Percentiles rank a stretch among this genome's conserved stretches.
phyloP scores from a whole-genome alignment of 2,113 vertebrate genomes.

The Maccullochella peelii region DNA sequence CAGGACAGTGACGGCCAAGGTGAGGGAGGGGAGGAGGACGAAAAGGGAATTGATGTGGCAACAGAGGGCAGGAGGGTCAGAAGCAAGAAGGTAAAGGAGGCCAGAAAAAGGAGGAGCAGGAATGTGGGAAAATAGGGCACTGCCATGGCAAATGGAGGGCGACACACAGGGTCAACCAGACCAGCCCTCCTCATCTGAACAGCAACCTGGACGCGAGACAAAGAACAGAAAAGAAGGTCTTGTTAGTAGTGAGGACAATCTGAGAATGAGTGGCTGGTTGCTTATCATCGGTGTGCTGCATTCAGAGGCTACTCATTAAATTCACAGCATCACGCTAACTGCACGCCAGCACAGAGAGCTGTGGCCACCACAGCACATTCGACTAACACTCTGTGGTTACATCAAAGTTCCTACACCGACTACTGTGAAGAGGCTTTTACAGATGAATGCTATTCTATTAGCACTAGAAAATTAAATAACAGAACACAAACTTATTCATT shows the following conservation, averaged over 20 bases:
- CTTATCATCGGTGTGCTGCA: conserved; percentile 39
- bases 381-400: conserved; percentile 6
- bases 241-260: conserved; percentile 29
- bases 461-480: neutral
- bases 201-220: conserved; percentile 58
- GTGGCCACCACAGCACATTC: neutral
- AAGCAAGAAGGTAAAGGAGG: conserved; percentile 59
- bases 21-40: conserved; percentile 12
- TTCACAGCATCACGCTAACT: conserved; percentile 35
- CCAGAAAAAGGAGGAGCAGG: conserved; percentile 64
- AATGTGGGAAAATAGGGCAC: conserved; percentile 56
- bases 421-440: neutral
- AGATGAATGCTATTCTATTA: neutral
- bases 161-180: conserved; percentile 42
- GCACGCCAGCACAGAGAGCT: neutral
- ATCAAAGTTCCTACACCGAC: neutral
- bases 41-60: conserved; percentile 25
- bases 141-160: conserved; percentile 78
- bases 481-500: neutral
- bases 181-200: conserved; percentile 78
- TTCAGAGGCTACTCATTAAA: conserved; percentile 36
- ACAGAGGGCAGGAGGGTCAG: conserved; percentile 59
- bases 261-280: conserved; percentile 30
- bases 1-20: conserved; percentile 65
- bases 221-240: conserved; percentile 7